phyloP scores from a whole-genome alignment of 2,113 vertebrate species.

The Anarhynchus alexandrinus region DNA sequence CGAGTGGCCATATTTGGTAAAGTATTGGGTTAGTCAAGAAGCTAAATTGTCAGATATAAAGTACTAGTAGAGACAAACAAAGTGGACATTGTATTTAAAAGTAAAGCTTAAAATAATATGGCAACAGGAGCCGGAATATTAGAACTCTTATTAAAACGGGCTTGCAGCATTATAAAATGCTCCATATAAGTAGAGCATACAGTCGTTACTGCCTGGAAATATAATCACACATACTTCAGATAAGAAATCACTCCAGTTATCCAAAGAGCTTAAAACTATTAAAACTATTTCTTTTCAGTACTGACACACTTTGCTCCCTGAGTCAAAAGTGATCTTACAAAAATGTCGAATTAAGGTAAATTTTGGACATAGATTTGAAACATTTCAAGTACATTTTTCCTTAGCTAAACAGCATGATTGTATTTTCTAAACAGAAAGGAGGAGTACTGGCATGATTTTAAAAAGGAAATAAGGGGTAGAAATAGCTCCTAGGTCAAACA shows the following conservation, averaged over 20 bases:
- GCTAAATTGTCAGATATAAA: conserved; percentile 46
- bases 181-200: neutral
- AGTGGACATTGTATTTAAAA: conserved; percentile 34
- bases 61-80: conserved; percentile 45
- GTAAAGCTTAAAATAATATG: conserved; percentile 53
- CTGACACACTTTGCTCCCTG: neutral
- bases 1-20: conserved; percentile 71
- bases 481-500: neutral
- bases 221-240: neutral
- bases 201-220: conserved; percentile 3
- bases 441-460: neutral
- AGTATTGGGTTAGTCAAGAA: conserved; percentile 53
- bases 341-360: neutral
- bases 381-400: neutral
- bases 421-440: conserved; percentile 2
- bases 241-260: conserved; percentile 1
- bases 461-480: neutral
- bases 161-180: conserved; percentile 9
- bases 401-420: neutral
- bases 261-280: neutral
- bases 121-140: conserved; percentile 3
- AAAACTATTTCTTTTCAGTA: conserved; percentile 2
- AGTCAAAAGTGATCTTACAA: neutral
- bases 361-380: neutral
- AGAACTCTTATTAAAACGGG: conserved; percentile 14